Evolutionary conservation across 2,113 vertebrate species (phyloP).

Genomic region (Callaeas wilsoni): DNA sequence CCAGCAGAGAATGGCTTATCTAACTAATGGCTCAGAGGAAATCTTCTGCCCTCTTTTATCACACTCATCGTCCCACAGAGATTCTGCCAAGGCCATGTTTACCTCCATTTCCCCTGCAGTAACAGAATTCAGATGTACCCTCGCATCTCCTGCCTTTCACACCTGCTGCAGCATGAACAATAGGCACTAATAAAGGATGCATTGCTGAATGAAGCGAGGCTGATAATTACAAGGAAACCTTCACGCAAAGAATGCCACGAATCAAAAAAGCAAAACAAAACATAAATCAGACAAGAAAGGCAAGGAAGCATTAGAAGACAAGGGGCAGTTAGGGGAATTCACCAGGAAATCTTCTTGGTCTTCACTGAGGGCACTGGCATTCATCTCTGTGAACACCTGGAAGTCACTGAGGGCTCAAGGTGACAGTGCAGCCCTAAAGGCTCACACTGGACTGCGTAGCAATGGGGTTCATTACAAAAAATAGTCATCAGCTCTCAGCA

Average conservation of each 20-base stretch:
- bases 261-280: not conserved
- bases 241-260: rapidly evolving
- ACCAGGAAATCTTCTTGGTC: not conserved
- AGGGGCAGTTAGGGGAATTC: too few relatives aligned
- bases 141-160: not conserved
- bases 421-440: not conserved
- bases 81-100: not conserved
- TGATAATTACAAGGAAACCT: not conserved
- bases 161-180: not conserved
- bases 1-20: not conserved
- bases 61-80: not conserved
- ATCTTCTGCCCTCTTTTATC: not conserved
- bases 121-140: not conserved
- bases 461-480: too few relatives aligned
- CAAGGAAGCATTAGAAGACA: not conserved
- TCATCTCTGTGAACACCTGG: not conserved
- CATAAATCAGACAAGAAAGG: not conserved
- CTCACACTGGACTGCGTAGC: rapidly evolving
- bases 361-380: not conserved
- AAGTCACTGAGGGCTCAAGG: not conserved
- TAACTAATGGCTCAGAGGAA: not conserved
- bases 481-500: not conserved
- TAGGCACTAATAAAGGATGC: not conserved
- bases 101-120: rapidly evolving
- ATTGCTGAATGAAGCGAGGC: not conserved